phyloP scores from a whole-genome alignment of 2,797 vertebrate species.

The Phrynocephalus guinanensis region DNA sequence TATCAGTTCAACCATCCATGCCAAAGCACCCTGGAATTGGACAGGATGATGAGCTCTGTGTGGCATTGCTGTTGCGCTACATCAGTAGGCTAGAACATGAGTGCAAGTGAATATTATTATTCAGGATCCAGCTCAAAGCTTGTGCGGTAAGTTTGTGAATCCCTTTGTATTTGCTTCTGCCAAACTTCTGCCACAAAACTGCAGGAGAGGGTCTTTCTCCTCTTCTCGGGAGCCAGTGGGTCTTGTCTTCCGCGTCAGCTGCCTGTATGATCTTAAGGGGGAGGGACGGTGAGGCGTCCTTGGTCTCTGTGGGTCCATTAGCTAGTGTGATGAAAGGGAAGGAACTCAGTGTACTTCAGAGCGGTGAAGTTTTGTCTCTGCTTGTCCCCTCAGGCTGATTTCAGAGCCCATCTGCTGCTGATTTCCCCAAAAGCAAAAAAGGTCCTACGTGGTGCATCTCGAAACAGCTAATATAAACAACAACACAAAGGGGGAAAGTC shows the following conservation, averaged over 20 bases:
- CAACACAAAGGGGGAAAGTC: background rate
- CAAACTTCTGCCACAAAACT: constrained; percentile 18
- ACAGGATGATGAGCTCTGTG: too few relatives aligned
- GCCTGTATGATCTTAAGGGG: constrained; percentile 25
- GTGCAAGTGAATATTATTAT: background rate
- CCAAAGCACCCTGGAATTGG: background rate
- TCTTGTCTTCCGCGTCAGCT: constrained; percentile 26
- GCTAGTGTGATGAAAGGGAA: constrained; percentile 66
- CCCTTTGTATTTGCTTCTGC: background rate
- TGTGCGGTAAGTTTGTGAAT: background rate
- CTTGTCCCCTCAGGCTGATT: constrained; percentile 77
- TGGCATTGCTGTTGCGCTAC: background rate
- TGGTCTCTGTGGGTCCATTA: constrained; percentile 56
- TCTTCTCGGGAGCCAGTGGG: constrained; percentile 5
- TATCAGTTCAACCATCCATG: too few relatives aligned
- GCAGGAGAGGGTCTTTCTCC: constrained; percentile 6
- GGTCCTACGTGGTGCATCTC: constrained; percentile 52
- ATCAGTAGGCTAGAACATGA: background rate
- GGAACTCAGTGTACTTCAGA: constrained; percentile 52
- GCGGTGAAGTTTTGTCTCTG: constrained; percentile 61
- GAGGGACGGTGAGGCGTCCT: background rate
- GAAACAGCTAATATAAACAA: constrained; percentile 28
- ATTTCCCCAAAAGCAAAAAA: constrained; percentile 58
- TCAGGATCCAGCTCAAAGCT: background rate
- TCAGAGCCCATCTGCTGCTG: constrained; percentile 74